A percentile compares a stretch with the other conserved stretches of the same genome.
Evolutionary conservation across 2,113 vertebrate species (phyloP).

Genomic region (Nematolebias whitei): DNA sequence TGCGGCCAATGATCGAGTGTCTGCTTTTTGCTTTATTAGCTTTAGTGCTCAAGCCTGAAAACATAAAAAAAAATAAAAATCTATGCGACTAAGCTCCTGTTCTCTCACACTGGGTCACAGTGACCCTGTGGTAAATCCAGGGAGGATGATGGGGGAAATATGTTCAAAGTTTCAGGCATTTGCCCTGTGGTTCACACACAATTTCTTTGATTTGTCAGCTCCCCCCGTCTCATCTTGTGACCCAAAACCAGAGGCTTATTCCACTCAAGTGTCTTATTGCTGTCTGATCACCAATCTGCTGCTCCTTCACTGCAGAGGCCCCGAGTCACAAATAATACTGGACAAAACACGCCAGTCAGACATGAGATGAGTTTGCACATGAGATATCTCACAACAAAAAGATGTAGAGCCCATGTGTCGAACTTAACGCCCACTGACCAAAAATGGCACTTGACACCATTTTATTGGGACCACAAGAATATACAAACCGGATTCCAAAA

Average conservation of each 20-base stretch:
- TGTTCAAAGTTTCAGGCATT: conserved; percentile 32
- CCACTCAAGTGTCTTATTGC: conserved; percentile 9
- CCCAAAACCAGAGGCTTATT: conserved; percentile 21
- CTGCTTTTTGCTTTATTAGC: conserved; percentile 42
- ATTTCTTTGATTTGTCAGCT: conserved; percentile 18
- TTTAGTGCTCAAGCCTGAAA: conserved; percentile 11
- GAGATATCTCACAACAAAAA: neutral
- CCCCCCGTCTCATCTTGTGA: neutral
- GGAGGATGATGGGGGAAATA: conserved; percentile 25
- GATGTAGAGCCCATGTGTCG: neutral
- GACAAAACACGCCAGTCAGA: neutral
- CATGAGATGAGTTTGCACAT: too few relatives aligned
- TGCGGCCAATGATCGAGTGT: conserved; percentile 13
- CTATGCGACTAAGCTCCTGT: conserved; percentile 28
- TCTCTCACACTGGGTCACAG: conserved; percentile 20
- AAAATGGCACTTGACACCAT: too few relatives aligned
- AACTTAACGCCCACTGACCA: too few relatives aligned
- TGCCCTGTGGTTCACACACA: conserved; percentile 14
- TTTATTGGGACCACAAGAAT: too few relatives aligned
- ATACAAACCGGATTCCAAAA: too few relatives aligned
- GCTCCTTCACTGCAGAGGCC: neutral
- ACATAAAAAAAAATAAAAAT: conserved; percentile 16
- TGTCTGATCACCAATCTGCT: conserved; percentile 23
- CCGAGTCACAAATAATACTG: neutral
- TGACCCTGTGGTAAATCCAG: conserved; percentile 26